Conservation (phyloP, 1,140 invertebrate genomes). For the Wasmannia auropunctata region DNA sequence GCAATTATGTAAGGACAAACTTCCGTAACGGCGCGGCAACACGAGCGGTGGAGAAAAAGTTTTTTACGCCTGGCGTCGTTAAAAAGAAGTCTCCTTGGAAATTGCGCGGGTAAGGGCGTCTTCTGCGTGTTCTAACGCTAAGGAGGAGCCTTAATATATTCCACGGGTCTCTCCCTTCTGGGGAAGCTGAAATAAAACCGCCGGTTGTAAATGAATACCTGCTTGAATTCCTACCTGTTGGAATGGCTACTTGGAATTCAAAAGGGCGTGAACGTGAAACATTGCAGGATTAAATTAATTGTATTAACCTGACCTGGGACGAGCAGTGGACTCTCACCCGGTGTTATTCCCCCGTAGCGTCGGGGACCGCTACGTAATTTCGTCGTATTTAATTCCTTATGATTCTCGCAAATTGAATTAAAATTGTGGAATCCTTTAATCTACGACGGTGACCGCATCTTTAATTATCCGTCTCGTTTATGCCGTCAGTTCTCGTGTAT, state of each 20-base stretch:
- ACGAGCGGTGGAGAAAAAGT: constrained; percentile 28
- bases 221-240: constrained; percentile 58
- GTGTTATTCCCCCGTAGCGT: constrained; percentile 33
- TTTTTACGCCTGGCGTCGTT: constrained; percentile 49
- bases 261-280: constrained; percentile 55
- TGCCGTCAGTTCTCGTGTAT: neutral
- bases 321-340: constrained; percentile 28
- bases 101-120: constrained; percentile 33
- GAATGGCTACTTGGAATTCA: constrained; percentile 57
- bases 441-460: neutral
- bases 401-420: constrained; percentile 30
- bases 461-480: neutral
- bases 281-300: constrained; percentile 59
- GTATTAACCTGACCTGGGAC: constrained; percentile 35
- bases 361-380: constrained; percentile 27
- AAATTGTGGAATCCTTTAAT: constrained; percentile 13
- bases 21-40: constrained; percentile 46
- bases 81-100: constrained; percentile 53
- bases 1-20: constrained; percentile 54
- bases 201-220: constrained; percentile 57
- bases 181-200: constrained; percentile 56
- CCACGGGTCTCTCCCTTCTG: constrained; percentile 42
- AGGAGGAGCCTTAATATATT: constrained; percentile 57
- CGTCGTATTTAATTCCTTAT: constrained; percentile 24
- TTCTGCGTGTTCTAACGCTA: constrained; percentile 42